These are phyloP conservation scores for Bucorvus abyssinicus DNA, from an alignment of 2,797 vertebrate genomes.

Conservation along the genomic window DNA sequence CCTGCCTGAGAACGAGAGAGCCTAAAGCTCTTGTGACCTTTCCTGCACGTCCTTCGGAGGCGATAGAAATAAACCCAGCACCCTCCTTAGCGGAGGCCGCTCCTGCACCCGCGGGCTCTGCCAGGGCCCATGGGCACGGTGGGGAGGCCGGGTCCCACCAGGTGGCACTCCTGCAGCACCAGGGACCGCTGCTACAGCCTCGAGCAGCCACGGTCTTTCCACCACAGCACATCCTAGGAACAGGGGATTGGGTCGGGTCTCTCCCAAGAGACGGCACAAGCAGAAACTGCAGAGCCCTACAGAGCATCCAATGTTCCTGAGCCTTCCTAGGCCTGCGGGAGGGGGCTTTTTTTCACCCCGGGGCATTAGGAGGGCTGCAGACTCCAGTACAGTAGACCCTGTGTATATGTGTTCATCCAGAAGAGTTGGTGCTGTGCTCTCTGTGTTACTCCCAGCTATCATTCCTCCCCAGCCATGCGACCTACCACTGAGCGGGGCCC, in stretches of 20 bases:
- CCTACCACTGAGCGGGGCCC: not conserved
- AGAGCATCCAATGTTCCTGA: not conserved
- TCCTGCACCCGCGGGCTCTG: not conserved
- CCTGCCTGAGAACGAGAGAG: not conserved
- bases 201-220: not conserved
- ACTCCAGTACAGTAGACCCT: too few species aligned
- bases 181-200: not conserved
- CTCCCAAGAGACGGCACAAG: not conserved
- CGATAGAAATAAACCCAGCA: not conserved
- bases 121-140: not conserved
- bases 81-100: too few species aligned
- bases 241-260: not conserved
- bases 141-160: not conserved
- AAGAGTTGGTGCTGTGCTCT: not conserved
- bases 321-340: not conserved
- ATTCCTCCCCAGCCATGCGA: not conserved
- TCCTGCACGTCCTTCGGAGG: not conserved
- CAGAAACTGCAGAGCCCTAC: not conserved
- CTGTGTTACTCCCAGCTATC: not conserved
- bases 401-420: not conserved
- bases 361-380: not conserved
- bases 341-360: not conserved
- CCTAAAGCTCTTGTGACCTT: not conserved
- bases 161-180: not conserved
- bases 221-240: not conserved